A percentile compares a stretch with the other conserved stretches of the same genome.
These are phyloP conservation scores for Peromyscus polionotus DNA, from an alignment of 2,113 vertebrate genomes.

Conservation along the genomic window DNA sequence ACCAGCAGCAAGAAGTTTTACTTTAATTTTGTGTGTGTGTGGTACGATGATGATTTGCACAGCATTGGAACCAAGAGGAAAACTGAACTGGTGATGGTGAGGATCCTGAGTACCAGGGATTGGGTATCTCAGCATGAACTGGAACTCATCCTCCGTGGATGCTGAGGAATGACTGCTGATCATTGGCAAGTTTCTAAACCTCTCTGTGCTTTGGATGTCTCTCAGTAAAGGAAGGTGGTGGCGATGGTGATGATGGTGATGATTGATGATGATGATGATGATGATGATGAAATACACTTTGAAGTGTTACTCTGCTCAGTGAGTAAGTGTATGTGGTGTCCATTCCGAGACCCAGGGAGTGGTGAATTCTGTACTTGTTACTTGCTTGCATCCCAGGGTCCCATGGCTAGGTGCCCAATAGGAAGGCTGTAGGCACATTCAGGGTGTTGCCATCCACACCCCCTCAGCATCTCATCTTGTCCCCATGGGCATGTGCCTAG, in stretches of 20 bases:
- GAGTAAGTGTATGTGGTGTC: neutral
- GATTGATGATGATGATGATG: neutral
- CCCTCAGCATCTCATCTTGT: neutral
- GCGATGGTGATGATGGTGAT: neutral
- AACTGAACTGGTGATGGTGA: neutral
- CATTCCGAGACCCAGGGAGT: neutral
- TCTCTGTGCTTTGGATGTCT: neutral
- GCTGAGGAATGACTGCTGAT: neutral
- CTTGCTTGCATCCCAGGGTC: neutral
- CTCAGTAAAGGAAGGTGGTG: neutral
- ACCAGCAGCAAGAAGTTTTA: neutral
- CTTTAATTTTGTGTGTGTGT: neutral
- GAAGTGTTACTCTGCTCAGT: neutral
- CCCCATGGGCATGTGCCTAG: neutral
- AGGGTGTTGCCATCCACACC: neutral
- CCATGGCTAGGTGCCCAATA: accelerated
- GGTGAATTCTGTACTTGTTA: neutral
- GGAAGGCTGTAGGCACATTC: neutral
- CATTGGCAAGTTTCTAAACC: neutral
- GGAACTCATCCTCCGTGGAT: neutral
- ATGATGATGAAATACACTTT: neutral
- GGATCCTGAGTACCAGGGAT: neutral
- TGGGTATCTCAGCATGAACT: neutral
- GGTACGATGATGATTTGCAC: too few relatives aligned
- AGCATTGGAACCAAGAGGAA: neutral